Conservation (phyloP, 2,113 vertebrate species). For the Cariama cristata region DNA sequence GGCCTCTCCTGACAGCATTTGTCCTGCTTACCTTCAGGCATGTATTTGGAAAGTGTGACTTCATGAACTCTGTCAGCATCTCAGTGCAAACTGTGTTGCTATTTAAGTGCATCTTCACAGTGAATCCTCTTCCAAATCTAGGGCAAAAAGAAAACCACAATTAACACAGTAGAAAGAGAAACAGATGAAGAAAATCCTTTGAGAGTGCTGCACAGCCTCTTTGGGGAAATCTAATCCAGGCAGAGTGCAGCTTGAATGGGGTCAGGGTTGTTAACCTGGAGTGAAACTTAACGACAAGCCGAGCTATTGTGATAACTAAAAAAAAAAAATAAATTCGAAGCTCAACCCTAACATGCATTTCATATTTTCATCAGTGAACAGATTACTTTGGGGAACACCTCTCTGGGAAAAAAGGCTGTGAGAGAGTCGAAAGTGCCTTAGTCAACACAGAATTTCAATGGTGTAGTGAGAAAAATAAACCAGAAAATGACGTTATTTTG, state of each 20-base stretch:
- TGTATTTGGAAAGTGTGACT: slow-evolving; percentile 87
- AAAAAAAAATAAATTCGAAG: slow-evolving; percentile 5
- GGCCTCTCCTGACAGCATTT: neutral
- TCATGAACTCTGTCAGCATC: slow-evolving; percentile 90
- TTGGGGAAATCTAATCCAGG: slow-evolving; percentile 22
- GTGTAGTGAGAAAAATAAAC: neutral
- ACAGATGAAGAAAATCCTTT: neutral
- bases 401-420: neutral
- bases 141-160: slow-evolving; percentile 10
- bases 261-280: slow-evolving; percentile 31
- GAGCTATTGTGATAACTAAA: neutral
- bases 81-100: slow-evolving; percentile 78
- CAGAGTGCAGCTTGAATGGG: neutral
- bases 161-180: slow-evolving; percentile 3
- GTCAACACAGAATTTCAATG: neutral
- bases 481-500: neutral
- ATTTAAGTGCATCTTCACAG: slow-evolving; percentile 95
- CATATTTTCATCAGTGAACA: neutral
- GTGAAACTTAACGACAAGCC: neutral
- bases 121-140: slow-evolving; percentile 96
- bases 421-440: neutral
- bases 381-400: neutral
- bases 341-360: neutral
- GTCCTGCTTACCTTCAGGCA: slow-evolving; percentile 88
- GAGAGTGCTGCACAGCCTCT: neutral